A percentile compares a stretch with the other conserved stretches of the same genome.
phyloP scores from a whole-genome alignment of 2,797 vertebrate species.

The Meriones psammophilus region DNA sequence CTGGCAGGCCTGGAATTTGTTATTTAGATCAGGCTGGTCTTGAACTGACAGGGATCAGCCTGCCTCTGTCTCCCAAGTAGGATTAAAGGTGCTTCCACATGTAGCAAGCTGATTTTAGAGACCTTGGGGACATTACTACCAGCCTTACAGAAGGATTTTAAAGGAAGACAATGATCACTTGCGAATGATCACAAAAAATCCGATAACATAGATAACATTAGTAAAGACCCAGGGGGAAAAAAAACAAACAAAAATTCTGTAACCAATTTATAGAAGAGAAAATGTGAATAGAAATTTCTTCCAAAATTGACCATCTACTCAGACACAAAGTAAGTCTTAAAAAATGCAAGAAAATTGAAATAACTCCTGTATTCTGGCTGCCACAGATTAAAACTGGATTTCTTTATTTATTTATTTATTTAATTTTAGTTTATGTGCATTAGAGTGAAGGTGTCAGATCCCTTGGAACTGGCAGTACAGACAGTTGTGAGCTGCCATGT shows the following conservation, averaged over 20 bases:
- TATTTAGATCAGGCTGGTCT: background rate
- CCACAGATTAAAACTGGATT: background rate
- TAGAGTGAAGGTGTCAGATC: too few species aligned
- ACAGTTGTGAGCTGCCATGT: too few species aligned
- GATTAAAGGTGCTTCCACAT: background rate
- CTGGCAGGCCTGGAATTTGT: background rate
- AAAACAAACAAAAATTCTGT: too few species aligned
- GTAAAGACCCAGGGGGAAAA: too few species aligned
- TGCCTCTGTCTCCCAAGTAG: background rate
- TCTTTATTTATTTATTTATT: too few species aligned
- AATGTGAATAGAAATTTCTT: background rate
- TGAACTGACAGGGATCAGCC: background rate
- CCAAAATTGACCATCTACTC: background rate
- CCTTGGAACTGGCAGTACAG: too few species aligned
- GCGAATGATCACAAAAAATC: background rate
- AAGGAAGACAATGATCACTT: background rate
- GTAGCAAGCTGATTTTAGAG: background rate
- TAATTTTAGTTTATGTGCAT: too few species aligned
- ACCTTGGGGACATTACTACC: background rate
- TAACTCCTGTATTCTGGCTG: background rate
- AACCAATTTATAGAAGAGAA: background rate
- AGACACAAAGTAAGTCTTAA: background rate
- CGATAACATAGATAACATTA: background rate
- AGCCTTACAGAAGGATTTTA: conserved; percentile 13
- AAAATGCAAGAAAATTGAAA: background rate